Base-by-base conservation (phyloP, 2,113 vertebrate species). In the Varanus salvator region DNA sequence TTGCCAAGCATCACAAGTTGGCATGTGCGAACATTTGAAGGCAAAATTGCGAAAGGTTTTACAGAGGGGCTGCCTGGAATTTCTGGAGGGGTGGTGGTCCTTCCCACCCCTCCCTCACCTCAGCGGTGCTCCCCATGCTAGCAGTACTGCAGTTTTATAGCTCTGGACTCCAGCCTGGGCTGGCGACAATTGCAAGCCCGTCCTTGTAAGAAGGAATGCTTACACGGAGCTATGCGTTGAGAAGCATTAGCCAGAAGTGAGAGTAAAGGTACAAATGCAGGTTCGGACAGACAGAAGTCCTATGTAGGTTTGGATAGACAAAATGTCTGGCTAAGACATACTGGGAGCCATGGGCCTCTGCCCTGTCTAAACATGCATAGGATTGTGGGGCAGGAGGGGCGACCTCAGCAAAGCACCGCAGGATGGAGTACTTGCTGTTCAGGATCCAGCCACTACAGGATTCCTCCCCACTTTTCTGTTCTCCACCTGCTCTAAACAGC, bases 31-130 rank as follows among this genome's bases (percentile, higher is more conserved):
- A 38, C 54, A 84, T 48, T 50, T 82, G 50, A 74, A 71, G 64
- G 31, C 19, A 57, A 54, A 71, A 84, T 50, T 84, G 54, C 25
- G 69, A 74, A 84, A 29, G 12, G 29, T 72, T 48, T 72, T 71
- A 19, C 31, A 69, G 54, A 12, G n/a, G 87, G 82, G 48, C 3
- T 48, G 44, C 80, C n/a, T 0, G 0, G 69, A 82, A 83, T 7
- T 23, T 72, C 9, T 14, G 0, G 0, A 77, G 77, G n/a, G 29
- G 52, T 38, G 21, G 44, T 54, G 34, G 5, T 27, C 34, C 60
- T 60, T 57, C 17, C 60, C 60, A 3, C 17, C 34, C n/a, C 84
- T 52, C 4, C 25, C 48, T 87, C 44, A 23, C 34, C 21, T 66
- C 48, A 38, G 1, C 19, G 14, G 31, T 34, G 9, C 21, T 15